phyloP scores from a whole-genome alignment of 1,140 invertebrate genomes.

The Diachasma alloeum region DNA sequence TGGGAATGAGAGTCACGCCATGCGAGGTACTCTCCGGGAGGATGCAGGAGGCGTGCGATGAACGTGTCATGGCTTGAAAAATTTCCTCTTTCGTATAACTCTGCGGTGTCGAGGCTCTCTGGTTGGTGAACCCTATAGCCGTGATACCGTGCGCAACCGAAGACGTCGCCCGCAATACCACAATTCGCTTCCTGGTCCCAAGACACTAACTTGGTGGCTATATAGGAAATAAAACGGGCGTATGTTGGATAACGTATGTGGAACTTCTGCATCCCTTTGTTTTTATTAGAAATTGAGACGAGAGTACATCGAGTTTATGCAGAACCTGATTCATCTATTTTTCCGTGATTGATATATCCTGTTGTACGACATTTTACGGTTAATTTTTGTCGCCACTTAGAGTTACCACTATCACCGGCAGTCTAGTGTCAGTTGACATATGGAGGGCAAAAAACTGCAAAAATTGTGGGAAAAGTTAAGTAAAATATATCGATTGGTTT shows the following conservation, averaged over 20 bases:
- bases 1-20: not conserved
- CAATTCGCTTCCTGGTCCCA: slow-evolving; percentile 22
- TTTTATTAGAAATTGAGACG: no score
- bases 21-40: not conserved
- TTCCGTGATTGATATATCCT: not conserved
- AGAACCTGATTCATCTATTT: not conserved
- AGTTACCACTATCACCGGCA: not conserved
- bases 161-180: slow-evolving; percentile 19
- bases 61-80: not conserved
- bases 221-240: not conserved
- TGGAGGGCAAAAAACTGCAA: no score
- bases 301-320: not conserved
- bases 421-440: not conserved
- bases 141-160: slow-evolving; percentile 11
- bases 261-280: no score
- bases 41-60: not conserved
- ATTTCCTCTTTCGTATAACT: not conserved
- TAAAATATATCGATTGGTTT: no score
- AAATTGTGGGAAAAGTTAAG: no score
- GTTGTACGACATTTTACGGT: not conserved
- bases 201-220: not conserved
- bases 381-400: not conserved
- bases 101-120: not conserved
- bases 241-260: no score
- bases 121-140: not conserved